phyloP scores from a whole-genome alignment of 1,140 invertebrate species.

The Tetramorium alpestre region DNA sequence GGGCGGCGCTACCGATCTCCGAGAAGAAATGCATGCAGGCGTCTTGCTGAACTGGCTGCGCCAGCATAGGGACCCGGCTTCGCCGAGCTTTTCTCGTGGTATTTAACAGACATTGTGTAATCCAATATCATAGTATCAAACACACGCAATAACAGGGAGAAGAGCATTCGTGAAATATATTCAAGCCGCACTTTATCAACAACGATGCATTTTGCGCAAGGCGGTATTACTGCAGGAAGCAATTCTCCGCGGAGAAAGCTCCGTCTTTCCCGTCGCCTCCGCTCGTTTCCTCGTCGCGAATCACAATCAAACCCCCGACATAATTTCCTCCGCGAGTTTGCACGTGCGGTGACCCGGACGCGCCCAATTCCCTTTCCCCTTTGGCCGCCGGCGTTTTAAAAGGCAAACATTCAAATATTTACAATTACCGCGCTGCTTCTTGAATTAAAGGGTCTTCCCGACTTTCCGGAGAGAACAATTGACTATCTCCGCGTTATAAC shows the following conservation, averaged over 20 bases:
- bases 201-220: not conserved
- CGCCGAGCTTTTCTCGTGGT: constrained; percentile 8
- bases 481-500: not conserved
- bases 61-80: not conserved
- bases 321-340: constrained; percentile 62
- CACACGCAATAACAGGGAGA: not conserved
- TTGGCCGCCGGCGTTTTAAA: constrained; percentile 39
- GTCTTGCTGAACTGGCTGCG: not conserved
- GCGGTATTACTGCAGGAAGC: not conserved
- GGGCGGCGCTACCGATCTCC: not conserved
- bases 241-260: not conserved
- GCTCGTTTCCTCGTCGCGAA: not conserved
- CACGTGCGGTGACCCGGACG: constrained; percentile 68
- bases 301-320: constrained; percentile 43
- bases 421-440: constrained; percentile 30
- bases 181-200: constrained; percentile 10
- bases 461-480: not conserved
- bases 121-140: not conserved
- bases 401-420: constrained; percentile 69
- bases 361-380: constrained; percentile 61
- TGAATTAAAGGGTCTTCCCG: constrained; percentile 53
- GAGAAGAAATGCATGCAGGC: not conserved
- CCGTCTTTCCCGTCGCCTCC: not conserved
- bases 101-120: constrained; percentile 9
- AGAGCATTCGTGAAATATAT: not conserved